Base-by-base conservation (phyloP, 2,888 invertebrate genomes). In the Caenorhabditis becei region DNA sequence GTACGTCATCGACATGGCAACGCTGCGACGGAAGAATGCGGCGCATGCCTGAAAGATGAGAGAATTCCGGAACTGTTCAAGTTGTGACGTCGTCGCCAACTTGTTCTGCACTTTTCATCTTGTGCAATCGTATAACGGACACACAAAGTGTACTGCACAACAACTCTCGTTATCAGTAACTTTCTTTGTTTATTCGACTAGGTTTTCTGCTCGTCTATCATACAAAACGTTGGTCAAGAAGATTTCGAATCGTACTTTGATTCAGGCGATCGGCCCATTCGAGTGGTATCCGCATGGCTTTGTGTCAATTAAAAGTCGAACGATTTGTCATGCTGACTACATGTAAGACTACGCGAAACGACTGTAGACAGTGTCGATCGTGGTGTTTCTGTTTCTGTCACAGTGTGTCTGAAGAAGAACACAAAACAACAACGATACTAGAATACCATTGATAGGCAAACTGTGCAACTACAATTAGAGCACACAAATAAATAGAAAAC, bases 1-100 rank as follows among this genome's bases (percentile, higher is more conserved):
- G 80, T 86, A 86, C n/a, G 79, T 77, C 85, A 86, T 86, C 54
- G 77, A 74, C 85, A 85, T 85, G 23, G 86, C 80, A 0, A 86
- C 85, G 37, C 81, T 84, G 24, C 86, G 80, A 20, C 86, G 85
- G 70, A 85, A 86, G 67, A 86, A 86, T 18, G 86, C 86, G 0
- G 86, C 86, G 41, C 86, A 86, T 70, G 86, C 86, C 85, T 86
- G 70, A 24, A 85, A 80, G 20, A 49, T 35, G n/a, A n/a, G n/a
- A n/a, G n/a, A n/a, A 32, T 56, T 69, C 67, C 67, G 67, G 67
- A 69, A 58, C 58, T 58, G 18, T 69, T 56, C 44, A 51, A 28
- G 44, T 53, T 24, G 54, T 69, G 67, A 69, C 58, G 67, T 58
- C 7, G 24, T n/a, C 14, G 2, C 41, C 41, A 41, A 41, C 41